Percentiles rank a stretch among this genome's conserved stretches.
These are phyloP conservation scores for Orchestes rusci DNA, from an alignment of 2,888 invertebrate genomes.

Conservation along the genomic window DNA sequence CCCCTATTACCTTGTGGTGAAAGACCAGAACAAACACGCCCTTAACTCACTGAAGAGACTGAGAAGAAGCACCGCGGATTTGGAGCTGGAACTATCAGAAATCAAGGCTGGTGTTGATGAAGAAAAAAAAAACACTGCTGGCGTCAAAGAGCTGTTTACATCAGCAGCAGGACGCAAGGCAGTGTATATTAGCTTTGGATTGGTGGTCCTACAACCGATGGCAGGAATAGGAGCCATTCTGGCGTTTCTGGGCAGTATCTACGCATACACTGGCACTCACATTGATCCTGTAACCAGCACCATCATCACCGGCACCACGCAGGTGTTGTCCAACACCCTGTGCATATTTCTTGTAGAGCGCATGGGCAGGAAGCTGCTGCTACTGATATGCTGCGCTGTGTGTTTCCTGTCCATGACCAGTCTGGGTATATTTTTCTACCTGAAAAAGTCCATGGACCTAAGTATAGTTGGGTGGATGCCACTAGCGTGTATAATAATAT, in stretches of 20 bases:
- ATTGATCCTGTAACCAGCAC: conserved; percentile 20
- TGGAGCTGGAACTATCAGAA: conserved; percentile 20
- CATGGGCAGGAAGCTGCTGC: conserved; percentile 18
- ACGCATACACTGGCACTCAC: conserved; percentile 51
- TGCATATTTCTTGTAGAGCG: conserved; percentile 21
- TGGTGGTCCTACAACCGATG: conserved; percentile 28
- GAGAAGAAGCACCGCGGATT: conserved; percentile 11
- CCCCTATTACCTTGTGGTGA: conserved; percentile 31
- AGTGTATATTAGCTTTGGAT: conserved; percentile 21
- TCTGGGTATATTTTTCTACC: conserved; percentile 56
- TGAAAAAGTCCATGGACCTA: conserved; percentile 40
- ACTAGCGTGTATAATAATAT: conserved; percentile 49
- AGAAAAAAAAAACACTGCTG: conserved; percentile 14
- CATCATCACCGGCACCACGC: conserved; percentile 20
- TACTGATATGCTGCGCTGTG: conserved; percentile 17
- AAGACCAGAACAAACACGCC: conserved; percentile 55
- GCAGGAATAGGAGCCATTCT: conserved; percentile 28
- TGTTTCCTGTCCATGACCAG: conserved; percentile 55
- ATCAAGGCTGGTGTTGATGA: conserved; percentile 21
- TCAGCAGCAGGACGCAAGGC: conserved; percentile 59
- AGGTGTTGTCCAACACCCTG: conserved; percentile 19
- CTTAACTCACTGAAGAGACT: conserved; percentile 52
- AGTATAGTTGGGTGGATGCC: conserved; percentile 30
- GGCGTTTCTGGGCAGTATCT: conserved; percentile 46
- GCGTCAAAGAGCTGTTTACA: conserved; percentile 52